Evolutionary conservation across 2,888 invertebrate species (phyloP), one percentile per base, ranked within the genome.

Genomic region (Camponotus fellah): DNA sequence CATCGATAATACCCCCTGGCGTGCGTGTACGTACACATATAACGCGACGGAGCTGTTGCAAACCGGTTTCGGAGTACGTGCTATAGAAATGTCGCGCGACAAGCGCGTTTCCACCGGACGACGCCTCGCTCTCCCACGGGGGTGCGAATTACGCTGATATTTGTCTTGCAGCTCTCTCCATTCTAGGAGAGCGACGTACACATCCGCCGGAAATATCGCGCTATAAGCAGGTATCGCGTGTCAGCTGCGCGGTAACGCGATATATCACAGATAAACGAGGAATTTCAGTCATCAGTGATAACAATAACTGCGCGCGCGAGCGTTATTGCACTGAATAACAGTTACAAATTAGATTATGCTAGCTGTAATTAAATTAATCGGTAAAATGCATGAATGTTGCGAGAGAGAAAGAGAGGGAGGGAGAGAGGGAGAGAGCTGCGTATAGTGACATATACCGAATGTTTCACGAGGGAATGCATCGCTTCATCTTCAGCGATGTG

Each of bases 281-380:
- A 76, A 81, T 75, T 74, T n/a, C 17, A 40, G 64, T 60, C 26
- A 34, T 79, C 69, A 43, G 71, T 40, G 71, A 69, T 79, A 62
- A 71, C 49, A 32, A 83, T n/a, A 53, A 53, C 49, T 37, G 82
- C 46, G 43, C 17, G 21, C 64, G 34, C 58, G 56, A 26, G 26
- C 2, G 26, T 26, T 12, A 12, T 58, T 82, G 49, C 71, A 43
- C 49, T 56, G 64, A 75, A 49, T 40, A 69, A 69, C 43, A 71
- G 71, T 72, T 60, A 60, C 79, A 80, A 80, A 80, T 80, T 80
- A 46, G 58, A 72, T 80, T 46, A 49, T 34, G 40, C 37, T 66
- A 58, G 46, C 21, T 72, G 46, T 72, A 72, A 43, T 43, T 43
- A 43, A 80, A 72, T 80, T 80, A 80, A 80, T 71, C 60, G 46